A percentile compares a stretch with the other conserved stretches of the same genome.
These are phyloP conservation scores for Argyrosomus japonicus DNA, from an alignment of 2,113 vertebrate genomes.

Conservation along the genomic window DNA sequence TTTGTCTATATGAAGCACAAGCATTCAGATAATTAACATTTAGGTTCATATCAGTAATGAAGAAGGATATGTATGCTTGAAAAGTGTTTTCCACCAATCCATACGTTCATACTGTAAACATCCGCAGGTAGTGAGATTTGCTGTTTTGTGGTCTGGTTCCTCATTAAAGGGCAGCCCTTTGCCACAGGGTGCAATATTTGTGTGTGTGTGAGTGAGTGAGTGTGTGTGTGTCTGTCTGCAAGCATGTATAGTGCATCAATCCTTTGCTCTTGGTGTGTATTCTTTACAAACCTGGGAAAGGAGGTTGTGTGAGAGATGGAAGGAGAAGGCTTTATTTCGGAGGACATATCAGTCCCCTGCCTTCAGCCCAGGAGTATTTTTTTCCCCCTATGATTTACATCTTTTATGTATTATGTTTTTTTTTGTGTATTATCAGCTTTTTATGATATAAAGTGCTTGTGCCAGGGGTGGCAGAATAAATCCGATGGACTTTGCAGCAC, in stretches of 20 bases:
- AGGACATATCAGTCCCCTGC: conserved; percentile 67
- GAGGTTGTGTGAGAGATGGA: conserved; percentile 16
- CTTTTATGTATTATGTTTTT: conserved; percentile 11
- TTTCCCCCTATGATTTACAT: conserved; percentile 6
- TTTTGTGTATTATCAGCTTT: conserved; percentile 48
- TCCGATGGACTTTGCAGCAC: conserved; percentile 53
- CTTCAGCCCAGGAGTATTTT: conserved; percentile 53
- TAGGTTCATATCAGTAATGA: neutral
- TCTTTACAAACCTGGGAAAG: conserved; percentile 16
- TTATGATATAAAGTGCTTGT: conserved; percentile 68
- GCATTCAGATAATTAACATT: neutral
- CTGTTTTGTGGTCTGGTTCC: conserved; percentile 5
- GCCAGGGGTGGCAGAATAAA: conserved; percentile 48
- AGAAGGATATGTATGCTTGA: neutral
- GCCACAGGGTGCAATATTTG: conserved; percentile 39
- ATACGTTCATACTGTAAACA: neutral
- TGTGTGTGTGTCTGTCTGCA: conserved; percentile 24
- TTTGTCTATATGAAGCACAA: conserved; percentile 9
- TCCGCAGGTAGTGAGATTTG: neutral
- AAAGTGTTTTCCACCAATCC: neutral
- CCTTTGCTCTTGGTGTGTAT: conserved; percentile 32
- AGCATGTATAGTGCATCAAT: conserved; percentile 36
- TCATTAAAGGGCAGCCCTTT: conserved; percentile 23
- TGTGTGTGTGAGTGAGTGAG: conserved; percentile 24
- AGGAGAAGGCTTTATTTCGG: conserved; percentile 66